phyloP scores from a whole-genome alignment of 1,140 invertebrate species.

The Periplaneta americana region DNA sequence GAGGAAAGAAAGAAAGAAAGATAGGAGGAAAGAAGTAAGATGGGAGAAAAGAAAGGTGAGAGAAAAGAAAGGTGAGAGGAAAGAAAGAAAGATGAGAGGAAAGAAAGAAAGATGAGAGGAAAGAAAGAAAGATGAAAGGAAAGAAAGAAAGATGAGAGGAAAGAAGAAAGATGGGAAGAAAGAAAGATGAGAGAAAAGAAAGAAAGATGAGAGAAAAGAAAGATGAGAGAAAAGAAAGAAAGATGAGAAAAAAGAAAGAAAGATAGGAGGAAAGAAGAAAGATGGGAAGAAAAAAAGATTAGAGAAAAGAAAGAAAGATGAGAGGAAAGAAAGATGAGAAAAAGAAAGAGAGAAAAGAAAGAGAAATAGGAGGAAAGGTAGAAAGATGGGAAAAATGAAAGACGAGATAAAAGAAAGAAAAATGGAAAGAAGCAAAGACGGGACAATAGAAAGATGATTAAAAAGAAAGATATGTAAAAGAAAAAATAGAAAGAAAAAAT shows the following conservation, averaged over 20 bases:
- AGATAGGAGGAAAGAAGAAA: neutral
- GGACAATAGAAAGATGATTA: neutral
- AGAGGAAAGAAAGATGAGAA: neutral
- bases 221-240: neutral
- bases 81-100: neutral
- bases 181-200: neutral
- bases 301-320: neutral
- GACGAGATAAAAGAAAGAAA: neutral
- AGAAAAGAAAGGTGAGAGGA: too few relatives aligned
- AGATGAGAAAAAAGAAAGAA: neutral
- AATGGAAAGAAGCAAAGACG: neutral
- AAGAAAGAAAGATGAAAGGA: neutral
- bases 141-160: neutral
- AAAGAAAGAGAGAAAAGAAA: neutral
- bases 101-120: neutral
- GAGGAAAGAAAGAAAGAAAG: too few relatives aligned
- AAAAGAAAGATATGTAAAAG: neutral
- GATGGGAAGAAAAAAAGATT: neutral
- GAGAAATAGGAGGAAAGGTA: neutral
- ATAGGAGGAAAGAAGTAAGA: too few relatives aligned
- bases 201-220: neutral
- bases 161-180: neutral
- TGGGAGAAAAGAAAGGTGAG: too few relatives aligned
- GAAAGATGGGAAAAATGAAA: neutral
- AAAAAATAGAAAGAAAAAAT: neutral